Percentiles rank a stretch among this genome's conserved stretches.
Conservation (phyloP, 2,888 invertebrate genomes). For the Willowsia nigromaculata region DNA sequence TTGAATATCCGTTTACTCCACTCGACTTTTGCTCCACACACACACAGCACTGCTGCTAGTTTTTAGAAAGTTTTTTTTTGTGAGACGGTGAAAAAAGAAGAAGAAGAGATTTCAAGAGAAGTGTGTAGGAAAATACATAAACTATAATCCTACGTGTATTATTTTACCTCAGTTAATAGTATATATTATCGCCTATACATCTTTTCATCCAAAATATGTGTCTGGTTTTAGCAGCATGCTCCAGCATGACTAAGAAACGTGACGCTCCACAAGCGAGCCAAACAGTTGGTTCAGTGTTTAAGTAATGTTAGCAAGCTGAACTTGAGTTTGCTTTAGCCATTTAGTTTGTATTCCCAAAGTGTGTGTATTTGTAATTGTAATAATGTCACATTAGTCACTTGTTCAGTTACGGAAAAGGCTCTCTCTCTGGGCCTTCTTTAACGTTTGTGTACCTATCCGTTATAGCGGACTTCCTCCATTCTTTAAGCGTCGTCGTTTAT, state of each 20-base stretch:
- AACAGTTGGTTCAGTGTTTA: conserved; percentile 11
- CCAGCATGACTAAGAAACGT: neutral
- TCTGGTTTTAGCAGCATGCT: neutral
- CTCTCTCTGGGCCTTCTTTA: neutral
- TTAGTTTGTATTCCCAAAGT: conserved; percentile 71
- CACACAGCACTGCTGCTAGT: neutral
- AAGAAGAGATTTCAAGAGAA: neutral
- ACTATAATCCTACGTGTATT: no score
- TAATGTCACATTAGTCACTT: conserved; percentile 70
- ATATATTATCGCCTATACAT: no score
- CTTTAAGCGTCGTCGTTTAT: neutral
- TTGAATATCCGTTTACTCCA: conserved; percentile 67
- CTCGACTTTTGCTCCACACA: conserved; percentile 4
- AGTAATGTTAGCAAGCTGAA: conserved; percentile 60
- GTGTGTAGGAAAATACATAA: neutral
- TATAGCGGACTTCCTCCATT: neutral
- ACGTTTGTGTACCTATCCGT: neutral
- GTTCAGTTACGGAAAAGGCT: conserved; percentile 23
- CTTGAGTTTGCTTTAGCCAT: conserved; percentile 62
- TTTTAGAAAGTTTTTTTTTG: conserved; percentile 12
- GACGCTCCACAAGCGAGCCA: neutral
- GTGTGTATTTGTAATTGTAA: conserved; percentile 72
- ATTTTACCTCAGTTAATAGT: no score
- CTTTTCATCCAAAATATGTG: no score
- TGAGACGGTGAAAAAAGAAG: neutral